phyloP scores from a whole-genome alignment of 2,888 invertebrate species.

The Heteropelma amictum region DNA sequence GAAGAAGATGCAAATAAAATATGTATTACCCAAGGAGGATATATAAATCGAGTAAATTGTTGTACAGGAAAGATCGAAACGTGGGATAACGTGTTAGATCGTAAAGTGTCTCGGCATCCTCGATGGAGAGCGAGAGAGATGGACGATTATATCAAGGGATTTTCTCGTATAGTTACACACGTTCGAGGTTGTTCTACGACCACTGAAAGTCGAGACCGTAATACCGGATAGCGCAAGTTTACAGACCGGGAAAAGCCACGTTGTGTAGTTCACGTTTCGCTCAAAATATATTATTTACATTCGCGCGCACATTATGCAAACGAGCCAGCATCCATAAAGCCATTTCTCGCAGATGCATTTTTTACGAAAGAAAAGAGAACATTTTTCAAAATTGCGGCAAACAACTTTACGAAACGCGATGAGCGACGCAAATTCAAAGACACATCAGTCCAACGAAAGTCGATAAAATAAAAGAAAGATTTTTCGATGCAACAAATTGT shows the following conservation, averaged over 20 bases:
- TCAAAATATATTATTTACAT: constrained; percentile 3
- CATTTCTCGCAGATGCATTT: too few species aligned
- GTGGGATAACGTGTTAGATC: constrained; percentile 30
- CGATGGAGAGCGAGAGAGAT: not conserved
- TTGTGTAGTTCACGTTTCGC: constrained; percentile 20
- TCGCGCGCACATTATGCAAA: not conserved
- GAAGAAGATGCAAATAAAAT: too few species aligned
- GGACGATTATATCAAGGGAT: not conserved
- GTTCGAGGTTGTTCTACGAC: constrained; percentile 38
- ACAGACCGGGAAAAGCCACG: constrained; percentile 16
- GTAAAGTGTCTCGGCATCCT: constrained; percentile 33
- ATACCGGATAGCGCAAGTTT: constrained; percentile 19
- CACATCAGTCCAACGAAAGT: too few species aligned
- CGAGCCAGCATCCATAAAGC: too few species aligned
- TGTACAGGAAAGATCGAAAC: constrained; percentile 34
- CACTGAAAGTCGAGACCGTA: constrained; percentile 33
- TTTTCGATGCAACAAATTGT: too few species aligned
- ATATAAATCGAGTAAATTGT: constrained; percentile 34
- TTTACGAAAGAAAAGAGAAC: too few species aligned
- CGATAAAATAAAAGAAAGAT: too few species aligned
- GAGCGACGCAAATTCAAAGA: too few species aligned
- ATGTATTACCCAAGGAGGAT: constrained; percentile 1
- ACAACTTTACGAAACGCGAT: too few species aligned
- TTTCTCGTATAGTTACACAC: constrained; percentile 30
- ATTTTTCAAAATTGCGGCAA: too few species aligned